Base-by-base conservation (phyloP, 2,113 vertebrate species). In the Numida meleagris region DNA sequence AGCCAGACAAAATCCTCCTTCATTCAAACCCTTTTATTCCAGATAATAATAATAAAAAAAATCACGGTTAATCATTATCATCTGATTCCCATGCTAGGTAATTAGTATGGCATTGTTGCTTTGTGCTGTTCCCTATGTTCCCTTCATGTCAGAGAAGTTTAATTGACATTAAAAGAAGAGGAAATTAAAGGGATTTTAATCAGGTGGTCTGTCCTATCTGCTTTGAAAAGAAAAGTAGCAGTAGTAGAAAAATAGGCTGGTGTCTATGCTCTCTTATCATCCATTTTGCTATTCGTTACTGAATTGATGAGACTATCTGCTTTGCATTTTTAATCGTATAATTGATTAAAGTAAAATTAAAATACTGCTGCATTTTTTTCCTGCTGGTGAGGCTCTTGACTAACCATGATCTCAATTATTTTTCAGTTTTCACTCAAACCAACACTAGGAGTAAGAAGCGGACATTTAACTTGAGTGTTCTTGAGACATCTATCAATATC, bases 101-200 rank as follows among this genome's bases (percentile, higher is more conserved):
- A 97, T 97, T 97, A 96, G 91, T 88, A 95, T 94, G 96, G 95
- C 95, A 94, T 95, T 96, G 90, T 96, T 96, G 94, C 92, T 95
- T 89, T 86, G 93, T 93, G 96, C 85, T 82, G 83, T 89, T 81
- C 67, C 50, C 95, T 77, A 10, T 95, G 89, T 94, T 96, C 91
- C 53, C 88, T 96, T 95, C 90, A 90, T 97, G 96, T 96, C 88
- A 93, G 84, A 89, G 78, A 82, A 94, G 82, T 95, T 96, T 96
- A 97, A 96, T 96, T 95, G 96, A 92, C 90, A 91, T 87, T 92
- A 94, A 88, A 92, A 96, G 88, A 91, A 66, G 95, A 88, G 83
- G 91, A 95, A 96, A 96, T 94, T 94, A 96, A 94, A 96, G 58
- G 94, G 91, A 78, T 95, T 97, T 95, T 93, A 97, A 97, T 97